A percentile compares a stretch with the other conserved stretches of the same genome.
These are phyloP conservation scores for Sceloporus undulatus DNA, from an alignment of 2,113 vertebrate species.

Conservation along the genomic window DNA sequence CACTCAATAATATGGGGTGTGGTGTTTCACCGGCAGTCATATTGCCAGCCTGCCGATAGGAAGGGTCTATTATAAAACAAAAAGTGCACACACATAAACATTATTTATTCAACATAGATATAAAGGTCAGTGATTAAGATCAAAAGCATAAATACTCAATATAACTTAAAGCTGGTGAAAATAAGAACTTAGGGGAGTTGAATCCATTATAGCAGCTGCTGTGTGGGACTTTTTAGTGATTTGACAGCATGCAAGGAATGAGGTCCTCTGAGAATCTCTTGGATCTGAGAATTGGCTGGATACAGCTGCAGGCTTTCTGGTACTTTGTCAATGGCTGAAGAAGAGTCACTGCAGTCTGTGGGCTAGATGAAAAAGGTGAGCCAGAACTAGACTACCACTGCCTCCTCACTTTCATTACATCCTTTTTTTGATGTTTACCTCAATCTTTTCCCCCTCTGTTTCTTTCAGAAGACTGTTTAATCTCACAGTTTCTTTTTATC, in stretches of 20 bases:
- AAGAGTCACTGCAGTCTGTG: background rate
- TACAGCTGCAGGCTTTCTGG: no score
- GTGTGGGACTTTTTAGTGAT: background rate
- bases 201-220: background rate
- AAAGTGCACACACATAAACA: no score
- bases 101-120: no score
- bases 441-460: no score
- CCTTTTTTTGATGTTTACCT: background rate
- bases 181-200: background rate
- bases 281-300: background rate
- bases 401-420: background rate
- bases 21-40: no score
- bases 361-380: background rate
- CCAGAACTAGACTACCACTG: background rate
- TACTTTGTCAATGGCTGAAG: background rate
- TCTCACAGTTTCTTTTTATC: no score
- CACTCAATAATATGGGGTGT: no score
- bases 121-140: no score
- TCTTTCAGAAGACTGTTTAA: background rate
- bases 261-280: background rate
- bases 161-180: no score
- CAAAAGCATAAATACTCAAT: no score
- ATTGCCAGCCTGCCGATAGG: no score
- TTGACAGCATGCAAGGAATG: background rate
- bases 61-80: no score